Conservation (phyloP, 2,888 invertebrate species). For the Lucinisca nassula region DNA sequence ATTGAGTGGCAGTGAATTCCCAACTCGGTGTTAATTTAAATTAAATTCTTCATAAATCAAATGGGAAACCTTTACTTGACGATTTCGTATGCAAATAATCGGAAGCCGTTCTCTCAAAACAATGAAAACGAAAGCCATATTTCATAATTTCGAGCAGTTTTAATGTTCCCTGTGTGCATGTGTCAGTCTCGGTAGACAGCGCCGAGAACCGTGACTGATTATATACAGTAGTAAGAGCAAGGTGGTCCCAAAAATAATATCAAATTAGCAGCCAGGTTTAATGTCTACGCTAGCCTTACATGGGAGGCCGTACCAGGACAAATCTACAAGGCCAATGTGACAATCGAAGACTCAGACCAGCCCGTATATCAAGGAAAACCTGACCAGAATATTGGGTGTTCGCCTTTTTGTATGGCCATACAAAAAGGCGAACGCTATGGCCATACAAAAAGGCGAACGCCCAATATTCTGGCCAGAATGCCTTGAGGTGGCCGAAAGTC, state of each 20-base stretch:
- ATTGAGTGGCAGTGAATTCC: constrained; percentile 35
- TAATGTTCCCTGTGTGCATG: constrained; percentile 15
- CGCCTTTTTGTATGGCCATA: too few relatives aligned
- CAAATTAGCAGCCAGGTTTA: background rate
- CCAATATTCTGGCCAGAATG: too few relatives aligned
- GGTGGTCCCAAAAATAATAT: background rate
- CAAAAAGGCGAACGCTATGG: too few relatives aligned
- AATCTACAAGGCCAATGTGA: too few relatives aligned
- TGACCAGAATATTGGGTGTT: too few relatives aligned
- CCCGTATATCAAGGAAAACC: too few relatives aligned
- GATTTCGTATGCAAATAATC: constrained; percentile 26
- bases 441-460: too few relatives aligned
- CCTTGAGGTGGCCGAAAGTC: too few relatives aligned
- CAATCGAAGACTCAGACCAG: too few relatives aligned
- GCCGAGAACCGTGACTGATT: background rate
- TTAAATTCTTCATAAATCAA: constrained; percentile 51
- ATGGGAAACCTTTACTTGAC: constrained; percentile 16
- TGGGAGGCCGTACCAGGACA: too few relatives aligned
- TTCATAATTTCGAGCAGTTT: constrained; percentile 1
- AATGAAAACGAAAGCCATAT: constrained; percentile 4
- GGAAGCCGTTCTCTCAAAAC: background rate
- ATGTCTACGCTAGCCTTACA: too few relatives aligned
- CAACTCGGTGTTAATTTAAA: constrained; percentile 20
- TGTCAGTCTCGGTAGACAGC: background rate
- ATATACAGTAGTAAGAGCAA: background rate